phyloP scores from a whole-genome alignment of 2,888 invertebrate species.

The Tanaodytes sp. region DNA sequence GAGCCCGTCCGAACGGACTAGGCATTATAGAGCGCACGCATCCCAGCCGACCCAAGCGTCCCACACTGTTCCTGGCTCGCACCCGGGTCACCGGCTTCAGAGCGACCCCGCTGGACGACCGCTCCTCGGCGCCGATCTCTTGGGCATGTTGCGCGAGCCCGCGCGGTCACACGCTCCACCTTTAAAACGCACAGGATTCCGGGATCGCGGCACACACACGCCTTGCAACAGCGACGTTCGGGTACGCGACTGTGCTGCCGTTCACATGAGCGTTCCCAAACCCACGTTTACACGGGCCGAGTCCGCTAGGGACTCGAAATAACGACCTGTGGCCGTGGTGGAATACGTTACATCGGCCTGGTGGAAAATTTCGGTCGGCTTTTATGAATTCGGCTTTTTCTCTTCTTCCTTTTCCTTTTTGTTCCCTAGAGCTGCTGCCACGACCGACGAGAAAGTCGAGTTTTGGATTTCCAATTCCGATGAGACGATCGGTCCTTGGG shows the following conservation, averaged over 20 bases:
- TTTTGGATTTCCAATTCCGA: no score
- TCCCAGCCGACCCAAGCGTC: neutral
- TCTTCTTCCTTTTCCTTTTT: no score
- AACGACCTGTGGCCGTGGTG: no score
- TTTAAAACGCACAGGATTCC: conserved; percentile 16
- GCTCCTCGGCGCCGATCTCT: neutral
- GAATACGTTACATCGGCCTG: no score
- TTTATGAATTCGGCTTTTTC: no score
- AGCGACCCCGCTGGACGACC: neutral
- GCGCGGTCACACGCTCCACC: conserved; percentile 1
- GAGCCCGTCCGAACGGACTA: neutral
- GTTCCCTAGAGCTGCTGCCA: no score
- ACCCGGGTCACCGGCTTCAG: neutral
- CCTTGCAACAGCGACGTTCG: conserved; percentile 32
- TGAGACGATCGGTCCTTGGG: no score
- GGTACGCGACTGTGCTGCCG: conserved; percentile 38
- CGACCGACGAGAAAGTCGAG: no score
- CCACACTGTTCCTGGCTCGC: neutral
- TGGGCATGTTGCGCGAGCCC: neutral
- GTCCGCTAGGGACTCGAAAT: no score
- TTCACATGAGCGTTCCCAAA: conserved; percentile 12
- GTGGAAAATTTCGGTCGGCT: no score
- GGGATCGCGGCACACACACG: conserved; percentile 40
- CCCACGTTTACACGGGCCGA: neutral
- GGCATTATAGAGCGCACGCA: neutral